Percentiles rank a stretch among this genome's conserved stretches.
Conservation (phyloP, 2,113 vertebrate species). For the Aythya baeri region DNA sequence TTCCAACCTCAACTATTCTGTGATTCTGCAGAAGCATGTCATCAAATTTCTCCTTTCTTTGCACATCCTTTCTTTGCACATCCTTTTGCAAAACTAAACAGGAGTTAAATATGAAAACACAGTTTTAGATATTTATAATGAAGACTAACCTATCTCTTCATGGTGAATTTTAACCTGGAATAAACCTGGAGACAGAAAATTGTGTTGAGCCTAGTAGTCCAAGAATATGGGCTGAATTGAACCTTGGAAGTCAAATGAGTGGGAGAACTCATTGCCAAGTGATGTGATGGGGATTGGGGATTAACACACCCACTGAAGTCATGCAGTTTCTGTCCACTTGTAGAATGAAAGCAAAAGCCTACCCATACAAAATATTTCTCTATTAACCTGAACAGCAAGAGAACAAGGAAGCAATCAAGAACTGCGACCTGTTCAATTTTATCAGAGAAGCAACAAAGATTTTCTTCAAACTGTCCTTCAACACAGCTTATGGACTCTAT, state of each 20-base stretch:
- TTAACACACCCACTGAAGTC: not conserved
- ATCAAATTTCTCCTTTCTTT: not conserved
- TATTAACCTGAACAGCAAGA: not conserved
- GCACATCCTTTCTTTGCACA: not conserved
- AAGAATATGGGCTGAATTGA: not conserved
- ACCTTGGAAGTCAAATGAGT: not conserved
- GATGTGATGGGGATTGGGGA: not conserved
- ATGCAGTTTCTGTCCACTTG: accelerated
- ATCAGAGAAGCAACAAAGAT: not conserved
- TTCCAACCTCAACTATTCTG: not conserved
- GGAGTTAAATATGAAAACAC: not conserved
- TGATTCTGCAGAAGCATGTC: not conserved
- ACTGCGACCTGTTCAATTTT: not conserved
- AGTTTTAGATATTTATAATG: not conserved
- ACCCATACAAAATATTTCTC: not conserved
- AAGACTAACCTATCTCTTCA: not conserved
- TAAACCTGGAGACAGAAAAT: not conserved
- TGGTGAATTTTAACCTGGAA: not conserved
- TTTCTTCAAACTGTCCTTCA: not conserved
- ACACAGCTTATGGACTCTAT: not conserved
- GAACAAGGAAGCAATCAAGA: not conserved
- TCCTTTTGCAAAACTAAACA: not conserved
- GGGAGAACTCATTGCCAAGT: not conserved
- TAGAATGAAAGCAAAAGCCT: not conserved
- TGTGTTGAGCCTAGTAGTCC: not conserved